These are phyloP conservation scores for Varanus salvator DNA, from an alignment of 2,113 vertebrate genomes.

Conservation along the genomic window DNA sequence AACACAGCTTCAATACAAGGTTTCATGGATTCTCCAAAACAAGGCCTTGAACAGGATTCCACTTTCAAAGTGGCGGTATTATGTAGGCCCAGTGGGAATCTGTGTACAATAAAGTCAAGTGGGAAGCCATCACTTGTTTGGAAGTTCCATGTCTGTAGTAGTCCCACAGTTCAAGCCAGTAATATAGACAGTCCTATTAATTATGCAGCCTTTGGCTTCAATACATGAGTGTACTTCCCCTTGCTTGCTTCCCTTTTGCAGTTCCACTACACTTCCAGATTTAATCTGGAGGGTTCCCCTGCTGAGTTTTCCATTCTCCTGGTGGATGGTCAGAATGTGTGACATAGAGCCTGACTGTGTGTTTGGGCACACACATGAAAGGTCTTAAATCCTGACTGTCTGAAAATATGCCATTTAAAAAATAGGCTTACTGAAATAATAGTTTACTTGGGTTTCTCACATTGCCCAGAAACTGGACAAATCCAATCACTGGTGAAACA, in stretches of 20 bases:
- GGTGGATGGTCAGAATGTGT: too few relatives aligned
- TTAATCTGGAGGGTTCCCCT: too few relatives aligned
- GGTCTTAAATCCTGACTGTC: background rate
- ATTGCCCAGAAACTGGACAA: background rate
- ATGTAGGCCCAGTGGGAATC: background rate
- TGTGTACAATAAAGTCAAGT: background rate
- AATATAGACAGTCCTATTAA: background rate
- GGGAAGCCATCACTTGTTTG: background rate
- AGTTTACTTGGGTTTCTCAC: slow-evolving; percentile 9
- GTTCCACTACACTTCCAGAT: too few relatives aligned
- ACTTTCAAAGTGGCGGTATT: background rate
- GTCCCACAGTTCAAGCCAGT: background rate
- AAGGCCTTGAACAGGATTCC: background rate
- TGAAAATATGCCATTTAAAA: slow-evolving; percentile 20
- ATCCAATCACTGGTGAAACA: slow-evolving; percentile 37
- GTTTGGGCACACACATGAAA: background rate
- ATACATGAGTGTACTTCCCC: too few relatives aligned
- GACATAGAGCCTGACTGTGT: background rate
- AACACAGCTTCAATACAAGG: background rate
- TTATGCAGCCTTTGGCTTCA: background rate
- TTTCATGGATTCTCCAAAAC: background rate
- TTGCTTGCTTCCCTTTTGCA: too few relatives aligned
- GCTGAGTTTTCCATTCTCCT: too few relatives aligned
- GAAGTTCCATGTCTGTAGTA: background rate
- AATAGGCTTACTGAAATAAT: background rate